Evolutionary conservation across 2,797 vertebrate genomes (phyloP), one percentile per base, ranked within the genome.

Genomic region (Pelochelys cantorii): DNA sequence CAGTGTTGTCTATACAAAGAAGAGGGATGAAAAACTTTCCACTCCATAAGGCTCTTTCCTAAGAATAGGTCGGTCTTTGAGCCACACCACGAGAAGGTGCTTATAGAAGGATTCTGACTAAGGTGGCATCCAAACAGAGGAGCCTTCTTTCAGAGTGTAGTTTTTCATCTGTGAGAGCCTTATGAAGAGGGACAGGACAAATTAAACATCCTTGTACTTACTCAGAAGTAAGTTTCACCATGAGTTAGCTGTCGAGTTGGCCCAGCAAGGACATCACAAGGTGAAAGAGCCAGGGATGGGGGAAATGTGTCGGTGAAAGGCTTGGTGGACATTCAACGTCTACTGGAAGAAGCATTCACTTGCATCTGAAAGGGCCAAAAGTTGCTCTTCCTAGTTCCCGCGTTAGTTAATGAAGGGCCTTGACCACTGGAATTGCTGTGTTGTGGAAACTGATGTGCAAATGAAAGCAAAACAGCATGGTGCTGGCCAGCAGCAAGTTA

Each of bases 401-500:
- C 1, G n/a, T 56, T 8, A 0, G 42, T 17, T 3, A 31, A 74
- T 25, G 5, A 0, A 22, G 81, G 83, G 84, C 53, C 85, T 55
- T 6, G 53, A 89, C 55, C 82, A 42, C 31, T 29, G n/a, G 78
- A 11, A 2, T 8, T 27, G 78, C 57, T 88, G 15, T 7, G 3
- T 52, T 77, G 79, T 81, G 68, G 95, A 54, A 34, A 52, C 11
- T 4, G 85, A 57, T 57, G 17, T 55, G 83, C 94, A 93, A 71
- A 54, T 90, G 29, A 53, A 94, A 94, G 91, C 52, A 25, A 37
- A 62, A 54, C 2, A 1, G 62, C 91, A 80, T 37, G 0, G 5
- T 1, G 91, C 95, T 84, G 96, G 91, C 96, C 97, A 95, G 96
- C 96, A 95, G 90, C 87, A 65, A 91, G 87, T 7, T 27, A 53